Evolutionary conservation across 2,113 vertebrate species (phyloP).

Genomic region (Addax nasomaculatus): DNA sequence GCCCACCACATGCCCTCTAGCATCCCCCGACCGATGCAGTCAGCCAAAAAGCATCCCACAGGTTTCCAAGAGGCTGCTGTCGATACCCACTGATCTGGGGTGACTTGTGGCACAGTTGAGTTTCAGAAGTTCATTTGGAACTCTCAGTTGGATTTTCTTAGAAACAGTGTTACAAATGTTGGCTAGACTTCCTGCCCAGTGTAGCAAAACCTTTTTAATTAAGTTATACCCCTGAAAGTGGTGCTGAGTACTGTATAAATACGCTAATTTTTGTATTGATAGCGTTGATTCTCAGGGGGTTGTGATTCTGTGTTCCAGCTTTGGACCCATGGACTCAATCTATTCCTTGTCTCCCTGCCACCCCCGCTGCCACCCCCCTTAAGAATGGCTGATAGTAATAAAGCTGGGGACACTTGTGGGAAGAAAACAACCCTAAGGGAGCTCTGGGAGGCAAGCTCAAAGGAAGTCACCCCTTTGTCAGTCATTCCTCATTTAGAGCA

Average conservation of each 20-base stretch:
- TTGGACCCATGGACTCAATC: neutral
- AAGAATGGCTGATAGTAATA: neutral
- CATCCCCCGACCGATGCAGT: neutral
- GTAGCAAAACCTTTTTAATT: neutral
- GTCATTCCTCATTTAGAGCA: neutral
- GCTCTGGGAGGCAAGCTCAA: neutral
- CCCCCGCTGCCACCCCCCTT: fast-evolving
- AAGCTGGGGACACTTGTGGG: neutral
- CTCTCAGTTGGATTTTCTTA: slow-evolving; percentile 7
- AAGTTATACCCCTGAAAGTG: neutral
- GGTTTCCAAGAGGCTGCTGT: neutral
- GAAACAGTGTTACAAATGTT: neutral
- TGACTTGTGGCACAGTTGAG: neutral
- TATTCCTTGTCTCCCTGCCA: neutral
- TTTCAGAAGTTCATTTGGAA: neutral
- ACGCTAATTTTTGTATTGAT: neutral
- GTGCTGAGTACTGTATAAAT: neutral
- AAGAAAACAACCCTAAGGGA: neutral
- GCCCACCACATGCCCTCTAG: neutral
- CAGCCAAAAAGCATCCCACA: neutral
- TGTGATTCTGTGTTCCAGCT: neutral
- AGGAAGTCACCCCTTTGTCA: neutral
- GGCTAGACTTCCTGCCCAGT: neutral
- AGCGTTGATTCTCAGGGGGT: neutral
- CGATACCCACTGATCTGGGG: neutral